These are phyloP conservation scores for Acrocephalus kingi DNA, from an alignment of 2,113 vertebrate species.

Conservation along the genomic window DNA sequence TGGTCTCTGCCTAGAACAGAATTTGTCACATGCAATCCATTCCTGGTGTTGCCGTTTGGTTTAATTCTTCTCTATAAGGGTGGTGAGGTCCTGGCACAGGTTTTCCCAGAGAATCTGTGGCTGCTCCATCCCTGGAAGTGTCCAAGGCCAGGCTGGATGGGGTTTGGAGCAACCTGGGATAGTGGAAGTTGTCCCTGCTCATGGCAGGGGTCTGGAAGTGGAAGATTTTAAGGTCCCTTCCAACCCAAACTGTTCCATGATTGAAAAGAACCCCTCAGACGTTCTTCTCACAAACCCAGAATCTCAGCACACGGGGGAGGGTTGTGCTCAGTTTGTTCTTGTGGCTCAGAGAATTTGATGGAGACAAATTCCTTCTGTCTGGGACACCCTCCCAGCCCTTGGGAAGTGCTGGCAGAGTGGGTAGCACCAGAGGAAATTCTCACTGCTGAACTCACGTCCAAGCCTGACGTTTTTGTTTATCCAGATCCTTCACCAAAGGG, in stretches of 20 bases:
- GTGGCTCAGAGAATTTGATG: background rate
- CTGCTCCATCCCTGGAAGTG: background rate
- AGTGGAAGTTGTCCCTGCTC: background rate
- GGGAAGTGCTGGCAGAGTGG: background rate
- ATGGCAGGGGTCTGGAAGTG: background rate
- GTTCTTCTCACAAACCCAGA: background rate
- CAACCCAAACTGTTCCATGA: background rate
- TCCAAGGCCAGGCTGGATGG: fast-evolving
- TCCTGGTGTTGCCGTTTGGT: background rate
- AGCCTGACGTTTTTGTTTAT: background rate
- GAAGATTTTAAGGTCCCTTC: background rate
- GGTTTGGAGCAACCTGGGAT: background rate
- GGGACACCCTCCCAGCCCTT: background rate
- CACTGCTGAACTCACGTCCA: background rate
- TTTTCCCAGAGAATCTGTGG: background rate
- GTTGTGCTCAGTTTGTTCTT: background rate
- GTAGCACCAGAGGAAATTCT: background rate
- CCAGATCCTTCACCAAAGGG: background rate
- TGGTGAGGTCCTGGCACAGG: fast-evolving
- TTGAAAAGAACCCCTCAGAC: background rate
- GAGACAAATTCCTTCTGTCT: background rate
- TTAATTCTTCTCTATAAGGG: background rate
- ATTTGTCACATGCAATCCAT: too few relatives aligned
- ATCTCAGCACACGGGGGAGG: background rate
- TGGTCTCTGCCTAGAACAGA: background rate